Evolutionary conservation across 2,888 invertebrate genomes (phyloP).

Genomic region (Schizaphis graminum): DNA sequence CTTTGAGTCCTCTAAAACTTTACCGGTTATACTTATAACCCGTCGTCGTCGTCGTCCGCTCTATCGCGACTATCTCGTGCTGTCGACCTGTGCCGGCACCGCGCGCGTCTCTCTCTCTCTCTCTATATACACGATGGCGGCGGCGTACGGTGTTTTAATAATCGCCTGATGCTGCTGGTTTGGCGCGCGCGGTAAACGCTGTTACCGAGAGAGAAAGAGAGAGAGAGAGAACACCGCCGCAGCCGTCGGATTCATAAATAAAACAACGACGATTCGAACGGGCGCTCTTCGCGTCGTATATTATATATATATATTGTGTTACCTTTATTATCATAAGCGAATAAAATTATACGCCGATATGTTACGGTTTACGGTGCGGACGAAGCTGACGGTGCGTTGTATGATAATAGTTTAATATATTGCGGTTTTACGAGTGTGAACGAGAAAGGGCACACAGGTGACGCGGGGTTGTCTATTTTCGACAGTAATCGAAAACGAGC

Average conservation of each 20-base stretch:
- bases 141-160: neutral
- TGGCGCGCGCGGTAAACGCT: neutral
- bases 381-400: neutral
- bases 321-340: neutral
- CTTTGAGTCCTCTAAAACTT: neutral
- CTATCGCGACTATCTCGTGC: neutral
- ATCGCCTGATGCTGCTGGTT: neutral
- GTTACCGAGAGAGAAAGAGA: neutral
- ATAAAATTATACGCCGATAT: neutral
- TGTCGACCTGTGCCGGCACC: neutral
- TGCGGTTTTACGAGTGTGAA: neutral
- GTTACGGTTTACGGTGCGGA: neutral
- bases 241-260: constrained; percentile 38
- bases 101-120: neutral
- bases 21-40: neutral
- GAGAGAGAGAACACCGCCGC: neutral
- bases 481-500: neutral
- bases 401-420: neutral
- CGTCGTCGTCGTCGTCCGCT: neutral
- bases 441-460: neutral
- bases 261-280: constrained; percentile 36
- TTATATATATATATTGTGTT: neutral
- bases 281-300: neutral
- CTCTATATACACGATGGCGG: neutral
- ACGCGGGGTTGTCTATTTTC: neutral